A percentile compares a stretch with the other conserved stretches of the same genome.
These are phyloP conservation scores for Ceratina calcarata DNA, from an alignment of 1,140 invertebrate genomes.

Conservation along the genomic window DNA sequence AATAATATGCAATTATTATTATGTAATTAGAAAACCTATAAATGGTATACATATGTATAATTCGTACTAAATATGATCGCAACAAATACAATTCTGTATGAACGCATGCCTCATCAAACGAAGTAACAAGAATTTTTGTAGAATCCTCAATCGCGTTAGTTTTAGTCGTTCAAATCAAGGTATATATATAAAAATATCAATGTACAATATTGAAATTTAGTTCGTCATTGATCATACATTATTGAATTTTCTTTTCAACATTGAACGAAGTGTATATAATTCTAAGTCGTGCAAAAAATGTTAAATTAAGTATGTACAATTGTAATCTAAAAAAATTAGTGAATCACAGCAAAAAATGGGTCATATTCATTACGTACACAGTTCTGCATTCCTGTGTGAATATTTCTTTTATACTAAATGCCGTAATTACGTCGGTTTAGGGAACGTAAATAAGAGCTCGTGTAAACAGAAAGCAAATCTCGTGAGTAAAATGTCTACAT, in stretches of 20 bases:
- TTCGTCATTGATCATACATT: not conserved
- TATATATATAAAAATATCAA: conserved; percentile 35
- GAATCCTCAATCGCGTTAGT: not conserved
- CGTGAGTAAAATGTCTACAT: not conserved
- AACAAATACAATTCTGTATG: conserved; percentile 3
- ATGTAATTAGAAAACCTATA: no score
- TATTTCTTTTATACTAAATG: not conserved
- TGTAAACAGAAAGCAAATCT: no score
- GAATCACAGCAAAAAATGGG: conserved; percentile 43
- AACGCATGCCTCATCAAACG: not conserved
- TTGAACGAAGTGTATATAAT: conserved; percentile 13
- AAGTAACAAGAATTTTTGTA: conserved; percentile 13
- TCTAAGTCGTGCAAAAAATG: conserved; percentile 27
- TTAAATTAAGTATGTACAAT: conserved; percentile 24
- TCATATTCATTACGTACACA: conserved; percentile 7
- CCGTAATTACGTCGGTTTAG: no score
- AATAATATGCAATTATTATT: no score
- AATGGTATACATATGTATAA: no score
- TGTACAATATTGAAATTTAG: not conserved
- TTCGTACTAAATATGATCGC: not conserved
- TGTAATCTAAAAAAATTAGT: conserved; percentile 35
- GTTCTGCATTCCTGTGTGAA: not conserved
- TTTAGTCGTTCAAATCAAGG: not conserved
- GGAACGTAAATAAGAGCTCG: no score
- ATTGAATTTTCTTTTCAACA: not conserved